A percentile compares a stretch with the other conserved stretches of the same genome.
These are phyloP conservation scores for Helicoverpa zea DNA, from an alignment of 1,140 invertebrate species.

Conservation along the genomic window DNA sequence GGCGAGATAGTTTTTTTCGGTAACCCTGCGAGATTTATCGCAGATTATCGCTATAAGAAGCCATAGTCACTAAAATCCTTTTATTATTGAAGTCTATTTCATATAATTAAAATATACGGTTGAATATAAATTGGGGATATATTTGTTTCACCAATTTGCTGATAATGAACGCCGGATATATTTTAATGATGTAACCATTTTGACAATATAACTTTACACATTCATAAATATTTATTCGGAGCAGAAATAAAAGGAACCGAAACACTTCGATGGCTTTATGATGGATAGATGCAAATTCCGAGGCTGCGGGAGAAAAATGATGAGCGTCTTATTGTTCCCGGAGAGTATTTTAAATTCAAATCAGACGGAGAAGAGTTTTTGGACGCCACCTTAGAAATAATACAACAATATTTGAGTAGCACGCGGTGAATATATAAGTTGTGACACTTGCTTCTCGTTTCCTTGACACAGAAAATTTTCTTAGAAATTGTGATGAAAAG, in stretches of 20 bases:
- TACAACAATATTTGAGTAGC: slow-evolving; percentile 37
- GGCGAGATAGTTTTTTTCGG: slow-evolving; percentile 54
- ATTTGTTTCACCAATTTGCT: background rate
- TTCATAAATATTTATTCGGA: slow-evolving; percentile 18
- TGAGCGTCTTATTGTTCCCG: slow-evolving; percentile 62
- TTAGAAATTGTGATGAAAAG: background rate
- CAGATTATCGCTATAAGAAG: slow-evolving; percentile 57
- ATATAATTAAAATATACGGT: background rate
- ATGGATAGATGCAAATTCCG: slow-evolving; percentile 59
- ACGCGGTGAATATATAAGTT: slow-evolving; percentile 16
- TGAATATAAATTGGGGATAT: background rate
- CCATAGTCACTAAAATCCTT: slow-evolving; percentile 59
- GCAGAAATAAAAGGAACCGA: slow-evolving; percentile 7
- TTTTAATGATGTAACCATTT: slow-evolving; percentile 26
- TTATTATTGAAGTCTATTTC: slow-evolving; percentile 42
- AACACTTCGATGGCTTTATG: slow-evolving; percentile 56
- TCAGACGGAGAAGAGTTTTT: slow-evolving; percentile 58
- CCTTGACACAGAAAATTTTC: background rate
- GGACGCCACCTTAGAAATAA: slow-evolving; percentile 58
- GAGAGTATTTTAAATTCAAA: slow-evolving; percentile 68
- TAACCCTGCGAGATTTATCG: slow-evolving; percentile 63
- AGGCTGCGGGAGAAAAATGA: slow-evolving; percentile 54
- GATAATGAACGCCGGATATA: background rate
- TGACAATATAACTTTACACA: background rate
- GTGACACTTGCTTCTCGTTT: slow-evolving; percentile 1